Evolutionary conservation across 2,888 invertebrate species (phyloP), one percentile per base, ranked within the genome.

Genomic region (Amiota communis): DNA sequence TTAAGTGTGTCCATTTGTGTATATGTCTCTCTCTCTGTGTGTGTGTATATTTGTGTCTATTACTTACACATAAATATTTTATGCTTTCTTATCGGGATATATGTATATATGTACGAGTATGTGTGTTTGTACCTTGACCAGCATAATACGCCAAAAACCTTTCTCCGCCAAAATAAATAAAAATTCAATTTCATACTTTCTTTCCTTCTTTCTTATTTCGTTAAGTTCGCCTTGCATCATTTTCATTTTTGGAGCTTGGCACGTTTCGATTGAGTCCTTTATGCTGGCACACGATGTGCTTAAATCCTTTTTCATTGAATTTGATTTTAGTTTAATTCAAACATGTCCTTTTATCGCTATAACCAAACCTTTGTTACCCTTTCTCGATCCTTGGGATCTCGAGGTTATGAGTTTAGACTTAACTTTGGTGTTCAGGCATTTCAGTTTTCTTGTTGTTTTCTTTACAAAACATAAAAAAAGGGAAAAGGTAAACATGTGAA

Each of bases 281-380:
- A 10, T 67, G 67, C 23, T 49, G 49, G 67, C 23, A 51, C 51
- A 53, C 47, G 67, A 51, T 53, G 67, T 53, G 51, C 67, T 53
- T 68, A 53, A 68, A 68, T 68, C 67, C 67, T 68, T 68, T 68
- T 68, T 68, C 67, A 68, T 68, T 68, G 67, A 68, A 68, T 68
- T 53, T 68, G 67, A 68, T 68, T 68, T 68, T 53, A 68, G 67
- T 68, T 68, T 68, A 68, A 68, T 23, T 68, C 67, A 63, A 63
- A 46, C 63, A 63, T 63, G 63, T 63, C 23, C 63, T 36, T 63
- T 63, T 63, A 13, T 46, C 4, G 11, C 17, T 59, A 9, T 36
- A 59, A 59, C 23, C 20, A 59, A 59, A 20, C 59, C 20, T 9
- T 20, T 63, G 48, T n/a, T 48, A 65, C 36, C 36, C 36, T 36